Conservation (phyloP, 2,797 vertebrate genomes). For the Clangula hyemalis region DNA sequence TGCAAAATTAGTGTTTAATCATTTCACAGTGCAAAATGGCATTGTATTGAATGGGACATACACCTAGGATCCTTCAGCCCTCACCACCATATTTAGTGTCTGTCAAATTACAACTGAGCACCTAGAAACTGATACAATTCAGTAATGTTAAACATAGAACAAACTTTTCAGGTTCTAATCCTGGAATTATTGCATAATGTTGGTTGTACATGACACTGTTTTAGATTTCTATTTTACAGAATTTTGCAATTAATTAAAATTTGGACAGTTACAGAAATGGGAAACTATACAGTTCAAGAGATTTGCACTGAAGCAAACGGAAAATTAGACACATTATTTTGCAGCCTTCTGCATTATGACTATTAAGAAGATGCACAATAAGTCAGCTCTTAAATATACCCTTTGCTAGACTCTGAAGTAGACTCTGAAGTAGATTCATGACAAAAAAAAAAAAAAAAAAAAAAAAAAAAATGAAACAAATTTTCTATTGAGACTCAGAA, state of each 20-base stretch:
- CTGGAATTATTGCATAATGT: background rate
- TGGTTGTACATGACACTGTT: background rate
- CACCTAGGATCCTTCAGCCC: background rate
- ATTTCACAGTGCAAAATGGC: background rate
- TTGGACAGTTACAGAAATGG: background rate
- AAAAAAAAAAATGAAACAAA: background rate
- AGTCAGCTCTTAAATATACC: background rate
- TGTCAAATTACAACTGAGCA: background rate
- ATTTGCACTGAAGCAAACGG: background rate
- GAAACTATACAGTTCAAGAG: background rate
- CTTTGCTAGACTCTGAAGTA: background rate
- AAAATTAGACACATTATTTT: background rate
- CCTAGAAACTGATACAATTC: background rate
- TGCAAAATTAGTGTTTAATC: background rate
- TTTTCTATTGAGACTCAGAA: background rate
- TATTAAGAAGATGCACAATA: background rate
- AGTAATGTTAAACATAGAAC: background rate
- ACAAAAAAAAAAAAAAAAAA: background rate
- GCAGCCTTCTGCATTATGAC: background rate
- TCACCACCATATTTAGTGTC: background rate
- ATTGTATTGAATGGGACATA: background rate
- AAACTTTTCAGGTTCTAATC: background rate
- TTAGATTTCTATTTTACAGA: background rate
- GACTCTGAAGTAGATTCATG: background rate
- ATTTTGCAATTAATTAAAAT: background rate